Evolutionary conservation across 2,113 vertebrate species (phyloP).

Genomic region (Lanius ludovicianus): DNA sequence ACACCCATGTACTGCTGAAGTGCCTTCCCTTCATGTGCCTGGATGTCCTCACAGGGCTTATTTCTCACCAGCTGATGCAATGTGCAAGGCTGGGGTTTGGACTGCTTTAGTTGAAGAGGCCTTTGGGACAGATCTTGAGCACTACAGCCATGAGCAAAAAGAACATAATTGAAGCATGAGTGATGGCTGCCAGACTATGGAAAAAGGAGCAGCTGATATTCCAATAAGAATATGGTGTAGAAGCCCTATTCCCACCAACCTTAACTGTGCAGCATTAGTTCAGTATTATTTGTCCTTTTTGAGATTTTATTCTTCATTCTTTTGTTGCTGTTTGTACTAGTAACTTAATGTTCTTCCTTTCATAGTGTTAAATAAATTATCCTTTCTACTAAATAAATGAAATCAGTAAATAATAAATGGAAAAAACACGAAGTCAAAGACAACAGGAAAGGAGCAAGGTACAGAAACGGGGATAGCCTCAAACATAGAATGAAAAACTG

Average conservation of each 20-base stretch:
- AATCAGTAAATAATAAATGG: neutral
- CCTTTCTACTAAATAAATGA: neutral
- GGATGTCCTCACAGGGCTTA: neutral
- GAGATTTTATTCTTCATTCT: neutral
- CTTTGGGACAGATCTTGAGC: neutral
- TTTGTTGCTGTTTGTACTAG: neutral
- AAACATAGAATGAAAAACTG: neutral
- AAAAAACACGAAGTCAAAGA: neutral
- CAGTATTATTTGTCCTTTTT: neutral
- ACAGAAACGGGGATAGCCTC: neutral
- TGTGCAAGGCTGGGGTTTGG: neutral
- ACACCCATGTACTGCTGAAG: neutral
- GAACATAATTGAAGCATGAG: neutral
- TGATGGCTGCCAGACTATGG: neutral
- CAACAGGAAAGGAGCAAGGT: neutral
- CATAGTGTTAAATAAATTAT: neutral
- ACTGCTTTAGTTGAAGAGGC: neutral
- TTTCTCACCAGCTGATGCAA: neutral
- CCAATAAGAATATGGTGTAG: neutral
- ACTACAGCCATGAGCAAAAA: neutral
- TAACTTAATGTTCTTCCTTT: neutral
- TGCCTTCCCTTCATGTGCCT: neutral
- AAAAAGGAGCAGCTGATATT: neutral
- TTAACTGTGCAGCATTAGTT: neutral
- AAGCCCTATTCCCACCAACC: neutral